These are phyloP conservation scores for Trichogramma pretiosum DNA, from an alignment of 1,140 invertebrate species.

Conservation along the genomic window DNA sequence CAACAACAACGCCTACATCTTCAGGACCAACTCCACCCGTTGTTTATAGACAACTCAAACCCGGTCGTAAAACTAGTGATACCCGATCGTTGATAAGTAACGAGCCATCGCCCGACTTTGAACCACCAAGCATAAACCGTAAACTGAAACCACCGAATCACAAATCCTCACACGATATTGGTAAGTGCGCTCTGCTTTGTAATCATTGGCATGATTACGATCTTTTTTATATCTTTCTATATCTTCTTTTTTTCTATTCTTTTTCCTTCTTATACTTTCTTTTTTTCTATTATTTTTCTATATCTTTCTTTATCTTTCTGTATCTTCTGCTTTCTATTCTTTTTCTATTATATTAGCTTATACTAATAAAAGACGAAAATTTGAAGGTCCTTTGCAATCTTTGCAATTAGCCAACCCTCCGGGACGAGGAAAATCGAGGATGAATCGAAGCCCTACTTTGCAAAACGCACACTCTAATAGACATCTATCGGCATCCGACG, in stretches of 20 bases:
- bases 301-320: not conserved
- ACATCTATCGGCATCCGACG: slow-evolving; percentile 38
- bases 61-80: slow-evolving; percentile 56
- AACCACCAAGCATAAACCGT: slow-evolving; percentile 49
- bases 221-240: no score
- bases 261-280: no score
- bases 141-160: slow-evolving; percentile 47
- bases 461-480: slow-evolving; percentile 26
- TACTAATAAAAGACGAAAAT: no score
- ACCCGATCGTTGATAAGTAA: slow-evolving; percentile 43
- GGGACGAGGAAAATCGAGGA: slow-evolving; percentile 39
- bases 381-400: slow-evolving; percentile 29
- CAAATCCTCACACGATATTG: no score
- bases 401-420: slow-evolving; percentile 41
- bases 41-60: slow-evolving; percentile 67
- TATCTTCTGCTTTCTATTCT: no score
- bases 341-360: no score
- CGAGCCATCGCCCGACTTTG: slow-evolving; percentile 36
- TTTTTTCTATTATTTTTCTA: not conserved
- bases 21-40: slow-evolving; percentile 47
- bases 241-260: no score
- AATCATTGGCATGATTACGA: no score
- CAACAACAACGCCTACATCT: slow-evolving; percentile 22
- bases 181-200: no score
- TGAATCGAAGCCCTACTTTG: slow-evolving; percentile 47